Base-by-base conservation (phyloP, 2,888 invertebrate species). In the Thereva unica region DNA sequence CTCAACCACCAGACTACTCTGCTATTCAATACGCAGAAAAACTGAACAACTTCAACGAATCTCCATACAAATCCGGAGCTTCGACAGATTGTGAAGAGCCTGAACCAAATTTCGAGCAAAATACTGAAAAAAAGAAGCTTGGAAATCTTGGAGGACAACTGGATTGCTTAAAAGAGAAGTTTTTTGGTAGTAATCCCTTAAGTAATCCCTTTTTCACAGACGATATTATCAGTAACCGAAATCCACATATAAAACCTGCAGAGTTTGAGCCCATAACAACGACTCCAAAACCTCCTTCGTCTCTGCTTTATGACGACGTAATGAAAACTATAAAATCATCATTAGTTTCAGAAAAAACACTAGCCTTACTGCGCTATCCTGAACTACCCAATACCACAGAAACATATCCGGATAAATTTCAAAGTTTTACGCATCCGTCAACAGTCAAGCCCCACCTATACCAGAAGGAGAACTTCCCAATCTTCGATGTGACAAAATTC, bases 121-220 rank as follows among this genome's bases (percentile, higher is more conserved):
- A 74, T 5, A 74, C 72, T 23, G 69, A 76, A 56, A 66, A 76
- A 6, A 81, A 81, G 0, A 83, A 89, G 66, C 78, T 91, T 0
- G 79, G 80, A 68, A 86, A 87, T 2, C 78, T 92, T 34, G 91
- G 90, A 0, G 87, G 89, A 71, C 88, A 89, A 81, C 87, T 92
- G 23, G 87, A 89, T 71, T 92, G 92, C 74, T 85, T 89, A 38
- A 90, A 89, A 77, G 82, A 83, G 0, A 89, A 89, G 80, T 90
- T 88, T 76, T 92, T 91, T 76, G 91, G 90, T 1, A 82, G 84
- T 68, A 85, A 91, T 77, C 91, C 91, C 1, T 78, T 91, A 64
- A 90, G 90, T 72, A 91, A 87, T 80, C 91, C 90, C 0, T 83
- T 91, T 71, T 91, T 91, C 73, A 79, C 81, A 67, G 86, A 87